phyloP scores from a whole-genome alignment of 2,113 vertebrate genomes.

The Fukomys damarensis region DNA sequence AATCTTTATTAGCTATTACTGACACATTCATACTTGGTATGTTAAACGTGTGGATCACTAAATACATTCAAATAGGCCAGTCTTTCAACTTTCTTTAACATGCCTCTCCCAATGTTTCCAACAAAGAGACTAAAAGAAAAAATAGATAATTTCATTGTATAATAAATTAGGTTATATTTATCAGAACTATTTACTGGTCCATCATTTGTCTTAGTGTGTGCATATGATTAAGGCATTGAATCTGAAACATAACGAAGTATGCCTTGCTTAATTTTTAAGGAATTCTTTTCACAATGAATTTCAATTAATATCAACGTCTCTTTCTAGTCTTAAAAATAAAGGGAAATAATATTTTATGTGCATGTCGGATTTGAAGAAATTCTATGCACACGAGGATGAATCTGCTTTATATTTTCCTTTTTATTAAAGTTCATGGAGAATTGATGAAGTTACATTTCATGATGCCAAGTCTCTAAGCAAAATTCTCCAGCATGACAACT shows the following conservation, averaged over 20 bases:
- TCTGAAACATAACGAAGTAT: neutral
- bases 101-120: slow-evolving; percentile 4
- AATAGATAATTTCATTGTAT: slow-evolving; percentile 28
- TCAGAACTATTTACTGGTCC: neutral
- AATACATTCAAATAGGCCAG: neutral
- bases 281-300: slow-evolving; percentile 27
- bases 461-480: slow-evolving; percentile 38
- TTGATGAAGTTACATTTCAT: slow-evolving; percentile 44
- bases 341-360: neutral
- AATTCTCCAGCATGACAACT: slow-evolving; percentile 5
- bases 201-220: neutral
- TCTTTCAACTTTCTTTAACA: slow-evolving; percentile 33
- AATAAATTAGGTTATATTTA: slow-evolving; percentile 17
- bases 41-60: neutral
- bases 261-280: neutral
- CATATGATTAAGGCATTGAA: neutral
- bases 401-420: slow-evolving; percentile 40
- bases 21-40: neutral
- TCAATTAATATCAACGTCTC: slow-evolving; percentile 32
- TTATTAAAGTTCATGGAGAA: slow-evolving; percentile 46
- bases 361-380: slow-evolving; percentile 22
- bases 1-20: slow-evolving; percentile 10
- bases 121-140: slow-evolving; percentile 37
- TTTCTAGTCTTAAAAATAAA: slow-evolving; percentile 26
- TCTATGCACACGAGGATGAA: slow-evolving; percentile 2